Percentiles rank a stretch among this genome's conserved stretches.
phyloP scores from a whole-genome alignment of 1,140 invertebrate genomes.

The Plutomurus gul region DNA sequence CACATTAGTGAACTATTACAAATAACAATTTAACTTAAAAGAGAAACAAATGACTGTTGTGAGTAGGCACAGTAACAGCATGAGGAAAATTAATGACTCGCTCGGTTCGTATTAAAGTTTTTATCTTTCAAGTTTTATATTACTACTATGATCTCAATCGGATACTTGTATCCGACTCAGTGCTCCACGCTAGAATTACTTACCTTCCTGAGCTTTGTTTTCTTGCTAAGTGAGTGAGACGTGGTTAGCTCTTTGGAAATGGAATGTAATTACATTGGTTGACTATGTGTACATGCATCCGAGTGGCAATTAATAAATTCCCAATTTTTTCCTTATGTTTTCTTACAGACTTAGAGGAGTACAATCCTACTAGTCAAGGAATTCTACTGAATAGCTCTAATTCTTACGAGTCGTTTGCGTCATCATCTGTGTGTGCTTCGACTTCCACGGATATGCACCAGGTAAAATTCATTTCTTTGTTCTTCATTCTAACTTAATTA shows the following conservation, averaged over 20 bases:
- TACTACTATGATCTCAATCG: too few species aligned
- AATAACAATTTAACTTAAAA: too few species aligned
- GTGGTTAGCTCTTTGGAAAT: neutral
- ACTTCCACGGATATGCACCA: slow-evolving; percentile 45
- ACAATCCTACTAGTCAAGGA: slow-evolving; percentile 41
- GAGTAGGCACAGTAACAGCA: neutral
- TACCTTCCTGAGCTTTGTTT: neutral
- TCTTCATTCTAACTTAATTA: neutral
- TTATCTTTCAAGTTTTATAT: too few species aligned
- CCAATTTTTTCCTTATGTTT: slow-evolving; percentile 2
- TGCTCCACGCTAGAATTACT: too few species aligned
- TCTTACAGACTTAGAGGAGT: slow-evolving; percentile 45
- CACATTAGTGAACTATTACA: too few species aligned
- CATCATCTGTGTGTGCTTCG: neutral
- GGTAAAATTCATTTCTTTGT: slow-evolving; percentile 29
- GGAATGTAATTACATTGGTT: neutral
- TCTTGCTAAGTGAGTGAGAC: neutral
- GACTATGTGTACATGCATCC: neutral
- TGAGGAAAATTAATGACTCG: neutral
- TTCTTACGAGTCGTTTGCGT: slow-evolving; percentile 46
- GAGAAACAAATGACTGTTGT: neutral
- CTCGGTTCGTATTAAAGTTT: neutral
- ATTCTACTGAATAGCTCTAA: slow-evolving; percentile 35
- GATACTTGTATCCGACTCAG: too few species aligned
- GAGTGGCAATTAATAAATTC: neutral